These are phyloP conservation scores for Dipus sagitta DNA, from an alignment of 2,797 vertebrate species.

Conservation along the genomic window DNA sequence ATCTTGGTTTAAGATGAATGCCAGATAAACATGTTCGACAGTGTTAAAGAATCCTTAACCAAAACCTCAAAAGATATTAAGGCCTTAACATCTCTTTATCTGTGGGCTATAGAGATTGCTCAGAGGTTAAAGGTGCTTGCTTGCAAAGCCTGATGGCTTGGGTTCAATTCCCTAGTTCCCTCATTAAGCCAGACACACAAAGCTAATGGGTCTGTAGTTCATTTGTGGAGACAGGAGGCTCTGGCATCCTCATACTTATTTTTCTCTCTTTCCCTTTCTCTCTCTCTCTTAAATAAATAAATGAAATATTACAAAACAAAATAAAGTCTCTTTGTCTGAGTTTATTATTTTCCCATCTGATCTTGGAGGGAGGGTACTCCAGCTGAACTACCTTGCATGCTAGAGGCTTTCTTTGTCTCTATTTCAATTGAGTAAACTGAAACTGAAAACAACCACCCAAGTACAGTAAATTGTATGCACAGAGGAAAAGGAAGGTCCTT, in stretches of 20 bases:
- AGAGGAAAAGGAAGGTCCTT: conserved; percentile 58
- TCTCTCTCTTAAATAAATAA: too few species aligned
- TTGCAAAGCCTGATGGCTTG: too few species aligned
- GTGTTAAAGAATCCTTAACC: conserved; percentile 42
- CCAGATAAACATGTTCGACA: not conserved
- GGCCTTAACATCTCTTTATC: not conserved
- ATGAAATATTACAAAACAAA: too few species aligned
- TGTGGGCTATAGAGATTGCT: not conserved
- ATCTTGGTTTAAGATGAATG: conserved; percentile 11
- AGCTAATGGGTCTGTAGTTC: too few species aligned
- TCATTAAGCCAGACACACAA: too few species aligned
- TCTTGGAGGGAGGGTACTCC: not conserved
- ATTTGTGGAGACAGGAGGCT: too few species aligned
- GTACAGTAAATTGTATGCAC: conserved; percentile 9
- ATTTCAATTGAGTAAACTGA: not conserved
- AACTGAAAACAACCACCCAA: not conserved
- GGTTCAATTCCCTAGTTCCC: too few species aligned
- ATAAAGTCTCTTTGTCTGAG: too few species aligned
- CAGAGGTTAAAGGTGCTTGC: too few species aligned
- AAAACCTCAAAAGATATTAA: conserved; percentile 45
- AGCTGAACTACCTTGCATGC: not conserved
- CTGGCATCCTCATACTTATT: too few species aligned
- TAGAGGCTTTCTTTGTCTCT: conserved; percentile 3
- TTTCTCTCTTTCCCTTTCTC: too few species aligned
- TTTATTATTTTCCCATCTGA: conserved; percentile 28